Conservation (phyloP, 92 coral and sea anemone species). For the Phenganax marumi region DNA sequence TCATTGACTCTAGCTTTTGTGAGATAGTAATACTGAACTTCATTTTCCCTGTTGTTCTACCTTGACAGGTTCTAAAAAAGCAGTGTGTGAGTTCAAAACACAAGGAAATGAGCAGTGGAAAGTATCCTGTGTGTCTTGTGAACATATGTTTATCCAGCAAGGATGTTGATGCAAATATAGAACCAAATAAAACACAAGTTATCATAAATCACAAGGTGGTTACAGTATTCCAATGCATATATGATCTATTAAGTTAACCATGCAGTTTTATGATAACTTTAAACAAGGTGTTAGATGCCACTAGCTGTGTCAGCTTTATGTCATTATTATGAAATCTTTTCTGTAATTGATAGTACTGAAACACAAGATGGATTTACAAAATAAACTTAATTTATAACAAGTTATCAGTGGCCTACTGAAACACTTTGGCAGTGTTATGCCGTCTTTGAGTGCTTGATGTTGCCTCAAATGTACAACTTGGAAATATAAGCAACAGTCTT, state of each 20-base stretch:
- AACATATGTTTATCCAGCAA: constrained; percentile 67
- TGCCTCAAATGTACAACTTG: too few species aligned
- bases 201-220: constrained; percentile 67
- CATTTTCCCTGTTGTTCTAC: background rate
- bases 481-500: too few species aligned
- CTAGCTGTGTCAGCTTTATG: too few species aligned
- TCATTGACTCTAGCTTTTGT: background rate
- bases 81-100: constrained; percentile 10
- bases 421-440: too few species aligned
- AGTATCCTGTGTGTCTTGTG: constrained; percentile 71
- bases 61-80: constrained; percentile 28
- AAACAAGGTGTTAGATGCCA: too few species aligned
- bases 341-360: too few species aligned
- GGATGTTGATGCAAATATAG: constrained; percentile 81
- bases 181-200: constrained; percentile 90
- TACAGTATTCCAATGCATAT: background rate
- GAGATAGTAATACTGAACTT: background rate
- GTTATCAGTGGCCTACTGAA: background rate
- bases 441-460: too few species aligned
- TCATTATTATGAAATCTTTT: too few species aligned
- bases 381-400: background rate
- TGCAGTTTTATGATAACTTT: too few species aligned
- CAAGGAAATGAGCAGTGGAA: constrained; percentile 28
- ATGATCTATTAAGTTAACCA: too few species aligned
- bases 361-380: background rate